A percentile compares a stretch with the other conserved stretches of the same genome.
phyloP scores from a whole-genome alignment of 2,113 vertebrate genomes.

The cattle (Bos taurus) region ARS-UCD2.0 NC_037347.1:20551001-20551500 shows the following conservation, averaged over 20 bases:
- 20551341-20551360: too few species aligned
- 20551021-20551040: not conserved
- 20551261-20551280: not conserved
- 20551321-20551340: not conserved
- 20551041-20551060: not conserved
- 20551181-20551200: not conserved
- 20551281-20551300: not conserved
- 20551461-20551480: too few species aligned
- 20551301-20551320: not conserved
- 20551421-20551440: rapidly evolving
- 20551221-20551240: not conserved
- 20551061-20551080: not conserved
- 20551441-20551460: too few species aligned
- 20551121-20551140: not conserved
- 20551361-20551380: too few species aligned
- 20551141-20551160: not conserved
- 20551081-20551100: not conserved
- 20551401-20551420: too few species aligned
- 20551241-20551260: not conserved
- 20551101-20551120: not conserved
- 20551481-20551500: too few species aligned
- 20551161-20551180: not conserved
- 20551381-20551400: too few species aligned
- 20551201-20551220: not conserved
- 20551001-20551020: not conserved